Percentiles rank a stretch among this genome's conserved stretches.
phyloP scores from a whole-genome alignment of 2,888 invertebrate species.

The Euspilapteryx auroguttella region DNA sequence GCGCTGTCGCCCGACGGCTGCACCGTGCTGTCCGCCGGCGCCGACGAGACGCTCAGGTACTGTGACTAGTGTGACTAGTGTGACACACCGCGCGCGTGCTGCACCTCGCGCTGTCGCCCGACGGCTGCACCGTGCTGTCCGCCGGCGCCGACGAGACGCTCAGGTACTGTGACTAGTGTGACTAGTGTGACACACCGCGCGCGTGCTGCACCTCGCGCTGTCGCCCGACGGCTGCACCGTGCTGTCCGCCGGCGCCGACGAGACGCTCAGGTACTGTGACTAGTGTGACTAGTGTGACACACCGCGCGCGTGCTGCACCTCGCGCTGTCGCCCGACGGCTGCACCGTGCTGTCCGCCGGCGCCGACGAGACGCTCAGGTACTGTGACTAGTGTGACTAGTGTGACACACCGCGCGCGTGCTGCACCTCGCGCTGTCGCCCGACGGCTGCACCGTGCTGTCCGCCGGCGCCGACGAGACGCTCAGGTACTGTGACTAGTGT shows the following conservation, averaged over 20 bases:
- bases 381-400: slow-evolving; percentile 81
- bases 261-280: slow-evolving; percentile 72
- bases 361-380: slow-evolving; percentile 91
- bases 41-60: slow-evolving; percentile 72
- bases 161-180: slow-evolving; percentile 52
- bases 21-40: background rate
- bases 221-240: background rate
- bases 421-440: slow-evolving; percentile 92
- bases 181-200: too few relatives aligned
- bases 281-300: slow-evolving; percentile 1
- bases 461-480: slow-evolving; percentile 95
- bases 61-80: slow-evolving; percentile 80
- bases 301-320: too few relatives aligned
- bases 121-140: slow-evolving; percentile 89
- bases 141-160: slow-evolving; percentile 97
- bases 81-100: slow-evolving; percentile 91
- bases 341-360: too few relatives aligned
- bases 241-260: background rate
- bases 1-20: too few relatives aligned
- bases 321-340: too few relatives aligned
- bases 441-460: slow-evolving; percentile 92
- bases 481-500: too few relatives aligned
- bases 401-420: slow-evolving; percentile 87
- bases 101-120: slow-evolving; percentile 91
- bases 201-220: too few relatives aligned